phyloP scores from a whole-genome alignment of 2,888 invertebrate genomes.

The Oasisia sp. region DNA sequence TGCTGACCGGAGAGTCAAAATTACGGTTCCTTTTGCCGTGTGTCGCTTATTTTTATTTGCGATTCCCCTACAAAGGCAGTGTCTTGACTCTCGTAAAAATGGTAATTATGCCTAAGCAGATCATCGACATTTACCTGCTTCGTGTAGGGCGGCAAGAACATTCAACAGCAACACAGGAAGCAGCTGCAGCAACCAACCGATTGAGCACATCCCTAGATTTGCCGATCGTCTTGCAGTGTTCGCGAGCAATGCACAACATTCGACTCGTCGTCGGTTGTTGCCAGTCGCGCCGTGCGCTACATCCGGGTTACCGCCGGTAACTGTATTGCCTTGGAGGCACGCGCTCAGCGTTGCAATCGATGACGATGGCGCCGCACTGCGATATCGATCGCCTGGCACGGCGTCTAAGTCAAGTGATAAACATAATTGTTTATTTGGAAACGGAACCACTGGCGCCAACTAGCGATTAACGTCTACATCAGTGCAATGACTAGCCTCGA shows the following conservation, averaged over 20 bases:
- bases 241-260: not conserved
- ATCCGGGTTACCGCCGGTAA: not conserved
- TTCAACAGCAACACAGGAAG: not conserved
- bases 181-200: constrained; percentile 10
- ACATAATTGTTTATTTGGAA: not conserved
- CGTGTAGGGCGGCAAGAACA: not conserved
- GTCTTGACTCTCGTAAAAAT: too few species aligned
- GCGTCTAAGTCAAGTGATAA: not conserved
- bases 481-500: not conserved
- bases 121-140: not conserved
- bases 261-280: not conserved
- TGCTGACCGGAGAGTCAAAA: too few species aligned
- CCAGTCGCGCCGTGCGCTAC: not conserved
- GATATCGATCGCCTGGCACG: not conserved
- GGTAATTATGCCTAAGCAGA: too few species aligned
- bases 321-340: not conserved
- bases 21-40: too few species aligned
- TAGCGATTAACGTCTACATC: not conserved
- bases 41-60: too few species aligned
- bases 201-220: not conserved
- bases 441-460: not conserved
- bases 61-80: too few species aligned
- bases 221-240: not conserved
- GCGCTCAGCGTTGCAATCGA: not conserved
- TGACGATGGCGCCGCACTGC: not conserved